These are phyloP conservation scores for Vulpes ferrilata DNA, from an alignment of 2,113 vertebrate genomes.

Conservation along the genomic window DNA sequence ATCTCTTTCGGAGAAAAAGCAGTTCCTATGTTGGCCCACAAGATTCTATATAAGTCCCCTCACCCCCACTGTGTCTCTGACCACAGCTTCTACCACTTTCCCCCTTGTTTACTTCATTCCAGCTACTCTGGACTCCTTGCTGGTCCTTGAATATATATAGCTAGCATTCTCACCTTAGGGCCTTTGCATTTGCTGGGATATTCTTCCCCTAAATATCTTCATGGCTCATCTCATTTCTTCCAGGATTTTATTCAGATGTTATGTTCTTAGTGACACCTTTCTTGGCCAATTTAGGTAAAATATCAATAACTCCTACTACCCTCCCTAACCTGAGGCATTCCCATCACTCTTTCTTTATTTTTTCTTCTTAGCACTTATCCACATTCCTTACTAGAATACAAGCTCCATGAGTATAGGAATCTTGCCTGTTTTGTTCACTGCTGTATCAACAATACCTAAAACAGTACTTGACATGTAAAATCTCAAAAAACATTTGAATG, in stretches of 20 bases:
- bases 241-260: not conserved
- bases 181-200: not conserved
- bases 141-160: not conserved
- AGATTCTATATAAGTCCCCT: not conserved
- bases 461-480: not conserved
- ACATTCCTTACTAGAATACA: not conserved
- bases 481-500: not conserved
- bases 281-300: not conserved
- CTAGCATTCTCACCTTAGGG: not conserved
- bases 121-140: not conserved
- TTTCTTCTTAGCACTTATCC: not conserved
- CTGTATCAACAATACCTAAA: not conserved
- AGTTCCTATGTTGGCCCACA: not conserved
- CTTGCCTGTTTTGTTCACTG: slow-evolving; percentile 13
- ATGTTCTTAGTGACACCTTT: not conserved
- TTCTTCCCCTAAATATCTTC: not conserved
- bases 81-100: not conserved
- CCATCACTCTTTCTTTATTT: not conserved
- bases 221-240: slow-evolving; percentile 15
- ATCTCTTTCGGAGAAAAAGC: not conserved
- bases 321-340: not conserved
- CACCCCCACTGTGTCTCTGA: not conserved
- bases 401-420: not conserved
- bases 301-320: not conserved
- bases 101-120: not conserved